A percentile compares a stretch with the other conserved stretches of the same genome.
Conservation (phyloP, 2,113 vertebrate species). For the Crypturellus undulatus region DNA sequence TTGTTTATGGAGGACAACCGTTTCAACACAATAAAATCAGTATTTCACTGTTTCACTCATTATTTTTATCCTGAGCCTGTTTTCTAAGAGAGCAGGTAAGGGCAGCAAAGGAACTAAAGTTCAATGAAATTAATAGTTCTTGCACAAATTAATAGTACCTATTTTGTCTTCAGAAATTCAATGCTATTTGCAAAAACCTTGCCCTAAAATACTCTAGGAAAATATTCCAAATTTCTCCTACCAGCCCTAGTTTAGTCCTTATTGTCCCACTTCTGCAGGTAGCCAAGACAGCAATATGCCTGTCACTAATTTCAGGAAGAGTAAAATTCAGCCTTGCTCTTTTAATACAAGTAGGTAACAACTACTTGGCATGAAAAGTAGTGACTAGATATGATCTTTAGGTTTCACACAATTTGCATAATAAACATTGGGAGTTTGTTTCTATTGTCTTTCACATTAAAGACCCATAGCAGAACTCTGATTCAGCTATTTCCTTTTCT, state of each 20-base stretch:
- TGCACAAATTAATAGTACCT: not conserved
- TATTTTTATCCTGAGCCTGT: not conserved
- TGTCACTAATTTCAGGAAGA: not conserved
- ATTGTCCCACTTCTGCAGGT: not conserved
- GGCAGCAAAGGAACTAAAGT: not conserved
- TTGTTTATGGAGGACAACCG: not conserved
- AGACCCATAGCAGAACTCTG: not conserved
- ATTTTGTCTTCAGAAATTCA: not conserved
- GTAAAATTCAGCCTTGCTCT: not conserved
- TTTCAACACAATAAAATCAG: not conserved
- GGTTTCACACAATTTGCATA: not conserved
- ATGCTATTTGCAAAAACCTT: not conserved
- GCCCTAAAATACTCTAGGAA: not conserved
- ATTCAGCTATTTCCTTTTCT: not conserved
- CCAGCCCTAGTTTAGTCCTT: not conserved
- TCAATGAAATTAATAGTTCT: not conserved
- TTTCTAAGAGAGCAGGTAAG: not conserved
- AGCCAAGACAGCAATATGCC: rapidly evolving
- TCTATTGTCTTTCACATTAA: not conserved
- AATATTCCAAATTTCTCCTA: not conserved
- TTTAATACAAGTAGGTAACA: not conserved
- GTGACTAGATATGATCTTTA: not conserved
- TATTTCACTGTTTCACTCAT: not conserved
- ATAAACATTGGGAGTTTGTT: not conserved
- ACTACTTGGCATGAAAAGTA: not conserved